A percentile compares a stretch with the other conserved stretches of the same genome.
These are phyloP conservation scores for Uropsilus gracilis DNA, from an alignment of 2,113 vertebrate genomes.

Conservation along the genomic window DNA sequence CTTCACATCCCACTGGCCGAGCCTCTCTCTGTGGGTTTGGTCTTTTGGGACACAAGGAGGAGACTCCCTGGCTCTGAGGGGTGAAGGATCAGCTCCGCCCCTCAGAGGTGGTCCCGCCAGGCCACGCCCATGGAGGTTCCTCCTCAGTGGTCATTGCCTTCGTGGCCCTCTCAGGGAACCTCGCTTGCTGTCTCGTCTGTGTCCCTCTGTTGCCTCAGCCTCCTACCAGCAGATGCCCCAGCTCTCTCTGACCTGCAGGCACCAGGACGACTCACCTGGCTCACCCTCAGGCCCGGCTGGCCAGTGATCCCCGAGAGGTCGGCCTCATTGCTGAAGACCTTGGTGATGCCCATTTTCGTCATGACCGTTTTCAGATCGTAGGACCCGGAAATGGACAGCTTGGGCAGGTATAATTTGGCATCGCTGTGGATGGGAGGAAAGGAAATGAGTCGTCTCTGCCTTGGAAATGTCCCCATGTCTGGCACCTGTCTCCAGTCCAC, in stretches of 20 bases:
- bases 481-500: accelerated
- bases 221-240: accelerated
- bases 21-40: too few relatives aligned
- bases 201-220: not conserved
- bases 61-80: too few relatives aligned
- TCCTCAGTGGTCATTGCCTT: too few relatives aligned
- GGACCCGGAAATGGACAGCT: slow-evolving; percentile 88
- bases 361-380: slow-evolving; percentile 84
- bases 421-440: slow-evolving; percentile 70
- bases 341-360: slow-evolving; percentile 87
- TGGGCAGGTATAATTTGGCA: slow-evolving; percentile 85
- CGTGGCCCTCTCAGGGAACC: not conserved
- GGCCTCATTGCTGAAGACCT: slow-evolving; percentile 87
- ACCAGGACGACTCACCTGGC: slow-evolving; percentile 83
- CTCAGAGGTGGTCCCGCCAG: too few relatives aligned
- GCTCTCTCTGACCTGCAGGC: accelerated
- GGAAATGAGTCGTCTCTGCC: not conserved
- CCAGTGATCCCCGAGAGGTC: slow-evolving; percentile 89
- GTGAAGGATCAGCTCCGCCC: too few relatives aligned
- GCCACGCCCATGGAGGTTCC: too few relatives aligned
- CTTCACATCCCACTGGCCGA: too few relatives aligned
- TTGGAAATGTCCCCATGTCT: not conserved
- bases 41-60: too few relatives aligned
- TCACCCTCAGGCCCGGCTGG: slow-evolving; percentile 70
- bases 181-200: not conserved